Percentiles rank a stretch among this genome's conserved stretches.
These are phyloP conservation scores for Dryococelus australis DNA, from an alignment of 2,888 invertebrate genomes.

Conservation along the genomic window DNA sequence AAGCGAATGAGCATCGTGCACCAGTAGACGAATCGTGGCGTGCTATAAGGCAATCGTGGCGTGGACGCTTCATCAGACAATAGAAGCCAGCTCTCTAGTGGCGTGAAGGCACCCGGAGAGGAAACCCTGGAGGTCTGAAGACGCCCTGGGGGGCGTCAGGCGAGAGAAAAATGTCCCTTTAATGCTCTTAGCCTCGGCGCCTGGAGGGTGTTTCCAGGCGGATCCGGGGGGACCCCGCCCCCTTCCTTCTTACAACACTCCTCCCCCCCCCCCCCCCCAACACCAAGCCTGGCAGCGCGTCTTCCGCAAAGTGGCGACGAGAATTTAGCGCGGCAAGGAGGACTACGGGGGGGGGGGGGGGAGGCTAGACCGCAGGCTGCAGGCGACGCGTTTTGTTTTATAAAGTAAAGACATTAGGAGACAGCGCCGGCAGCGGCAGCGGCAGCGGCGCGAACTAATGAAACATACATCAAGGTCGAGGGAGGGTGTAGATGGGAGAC, in stretches of 20 bases:
- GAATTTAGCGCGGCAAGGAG: slow-evolving; percentile 39
- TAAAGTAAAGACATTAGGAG: slow-evolving; percentile 16
- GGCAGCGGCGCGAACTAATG: slow-evolving; percentile 11
- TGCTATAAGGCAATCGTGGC: too few relatives aligned
- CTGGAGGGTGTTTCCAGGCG: slow-evolving; percentile 12
- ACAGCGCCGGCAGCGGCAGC: background rate
- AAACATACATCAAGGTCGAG: slow-evolving; percentile 16
- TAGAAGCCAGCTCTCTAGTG: too few relatives aligned
- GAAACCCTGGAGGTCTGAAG: background rate
- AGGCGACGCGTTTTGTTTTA: slow-evolving; percentile 16
- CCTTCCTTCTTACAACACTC: slow-evolving; percentile 9
- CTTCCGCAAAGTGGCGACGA: slow-evolving; percentile 39
- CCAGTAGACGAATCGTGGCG: too few relatives aligned
- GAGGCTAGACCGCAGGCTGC: slow-evolving; percentile 27
- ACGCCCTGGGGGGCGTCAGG: background rate
- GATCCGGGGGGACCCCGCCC: background rate
- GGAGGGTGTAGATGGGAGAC: background rate
- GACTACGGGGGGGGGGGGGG: background rate
- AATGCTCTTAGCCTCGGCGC: slow-evolving; percentile 39
- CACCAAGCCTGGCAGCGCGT: background rate
- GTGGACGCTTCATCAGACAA: too few relatives aligned
- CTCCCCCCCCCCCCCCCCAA: background rate
- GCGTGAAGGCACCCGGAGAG: background rate
- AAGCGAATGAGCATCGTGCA: too few relatives aligned
- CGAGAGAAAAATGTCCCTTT: slow-evolving; percentile 34